These are phyloP conservation scores for Cuniculus paca DNA, from an alignment of 2,797 vertebrate genomes.

Conservation along the genomic window DNA sequence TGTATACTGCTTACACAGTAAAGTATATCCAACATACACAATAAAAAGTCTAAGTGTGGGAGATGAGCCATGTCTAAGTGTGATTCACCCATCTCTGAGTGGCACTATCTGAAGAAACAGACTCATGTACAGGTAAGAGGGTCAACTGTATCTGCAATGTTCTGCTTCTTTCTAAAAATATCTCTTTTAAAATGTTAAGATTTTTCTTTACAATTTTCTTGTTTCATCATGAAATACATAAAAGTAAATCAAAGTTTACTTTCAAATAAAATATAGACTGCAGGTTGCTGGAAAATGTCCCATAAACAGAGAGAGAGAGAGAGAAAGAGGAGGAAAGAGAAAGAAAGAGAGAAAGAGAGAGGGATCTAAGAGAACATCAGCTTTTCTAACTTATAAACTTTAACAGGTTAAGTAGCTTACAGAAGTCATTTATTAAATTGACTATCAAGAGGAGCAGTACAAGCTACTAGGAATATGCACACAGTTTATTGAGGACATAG, in stretches of 20 bases:
- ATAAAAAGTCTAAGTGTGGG: not conserved
- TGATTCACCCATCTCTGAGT: too few relatives aligned
- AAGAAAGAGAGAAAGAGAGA: not conserved
- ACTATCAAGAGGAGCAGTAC: not conserved
- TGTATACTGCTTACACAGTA: not conserved
- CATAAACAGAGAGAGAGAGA: not conserved
- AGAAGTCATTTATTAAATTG: not conserved
- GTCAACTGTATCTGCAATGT: not conserved
- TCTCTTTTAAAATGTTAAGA: not conserved
- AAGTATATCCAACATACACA: not conserved
- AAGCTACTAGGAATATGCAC: not conserved
- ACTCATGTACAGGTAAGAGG: accelerated
- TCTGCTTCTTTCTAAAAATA: slow-evolving; percentile 27
- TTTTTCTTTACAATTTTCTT: slow-evolving; percentile 25
- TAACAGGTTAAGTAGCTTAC: slow-evolving; percentile 23
- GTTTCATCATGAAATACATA: slow-evolving; percentile 43
- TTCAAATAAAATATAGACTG: slow-evolving; percentile 31
- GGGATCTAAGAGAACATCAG: slow-evolving; percentile 62
- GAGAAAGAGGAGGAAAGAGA: not conserved
- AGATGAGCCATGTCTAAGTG: not conserved
- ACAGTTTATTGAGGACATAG: not conserved
- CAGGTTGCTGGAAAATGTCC: slow-evolving; percentile 53
- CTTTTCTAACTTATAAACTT: slow-evolving; percentile 45
- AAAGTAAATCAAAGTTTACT: slow-evolving; percentile 36
- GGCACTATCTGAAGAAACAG: not conserved